Conservation (phyloP, 2,797 vertebrate species). For the Arremon brunneinucha region DNA sequence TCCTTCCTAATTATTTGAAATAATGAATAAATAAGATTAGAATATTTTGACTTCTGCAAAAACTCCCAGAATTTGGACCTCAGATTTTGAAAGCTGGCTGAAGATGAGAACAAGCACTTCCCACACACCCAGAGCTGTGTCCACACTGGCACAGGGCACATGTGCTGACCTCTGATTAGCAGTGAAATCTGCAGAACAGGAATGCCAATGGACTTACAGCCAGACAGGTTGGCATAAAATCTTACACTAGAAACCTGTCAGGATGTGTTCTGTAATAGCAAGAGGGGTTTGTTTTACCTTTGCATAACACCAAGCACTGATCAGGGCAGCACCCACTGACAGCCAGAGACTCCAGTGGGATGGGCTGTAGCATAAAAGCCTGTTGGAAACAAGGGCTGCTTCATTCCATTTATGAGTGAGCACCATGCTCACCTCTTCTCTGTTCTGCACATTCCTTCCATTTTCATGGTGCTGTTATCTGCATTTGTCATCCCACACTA, state of each 20-base stretch:
- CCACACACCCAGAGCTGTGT: not conserved
- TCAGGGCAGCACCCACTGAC: not conserved
- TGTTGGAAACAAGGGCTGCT: not conserved
- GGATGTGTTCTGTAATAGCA: not conserved
- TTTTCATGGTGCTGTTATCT: not conserved
- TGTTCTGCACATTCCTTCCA: not conserved
- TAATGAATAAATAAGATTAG: not conserved
- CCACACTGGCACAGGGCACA: not conserved
- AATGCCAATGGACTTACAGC: not conserved
- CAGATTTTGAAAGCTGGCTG: not conserved
- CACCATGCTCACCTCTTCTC: not conserved
- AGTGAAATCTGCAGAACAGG: not conserved
- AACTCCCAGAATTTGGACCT: not conserved
- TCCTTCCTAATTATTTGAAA: not conserved
- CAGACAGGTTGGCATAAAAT: not conserved
- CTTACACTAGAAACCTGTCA: not conserved
- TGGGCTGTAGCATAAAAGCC: not conserved
- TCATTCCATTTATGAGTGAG: not conserved
- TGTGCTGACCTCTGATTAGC: not conserved
- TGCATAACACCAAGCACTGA: rapidly evolving
- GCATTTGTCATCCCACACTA: not conserved
- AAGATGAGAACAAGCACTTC: not conserved
- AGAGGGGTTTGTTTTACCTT: not conserved
- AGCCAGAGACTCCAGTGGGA: not conserved
- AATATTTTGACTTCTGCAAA: not conserved